Evolutionary conservation across 2,888 invertebrate species (phyloP).

Genomic region (Strigamia maritima): DNA sequence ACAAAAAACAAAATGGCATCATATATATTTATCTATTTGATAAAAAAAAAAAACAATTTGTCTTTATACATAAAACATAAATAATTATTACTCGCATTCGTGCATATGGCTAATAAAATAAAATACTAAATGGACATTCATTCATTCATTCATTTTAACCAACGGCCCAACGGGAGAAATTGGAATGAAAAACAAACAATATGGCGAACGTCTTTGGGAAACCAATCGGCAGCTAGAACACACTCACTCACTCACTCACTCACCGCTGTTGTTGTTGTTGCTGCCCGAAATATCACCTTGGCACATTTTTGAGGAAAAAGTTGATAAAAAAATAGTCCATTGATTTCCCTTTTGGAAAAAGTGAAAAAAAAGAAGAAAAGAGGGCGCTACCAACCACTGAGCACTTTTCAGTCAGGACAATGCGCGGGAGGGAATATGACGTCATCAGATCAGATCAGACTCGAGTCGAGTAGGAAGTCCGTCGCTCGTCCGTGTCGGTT

Average conservation of each 20-base stretch:
- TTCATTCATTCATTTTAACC: too few species aligned
- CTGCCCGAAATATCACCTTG: background rate
- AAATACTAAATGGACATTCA: background rate
- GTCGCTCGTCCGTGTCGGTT: conserved; percentile 44
- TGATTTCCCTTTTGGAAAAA: background rate
- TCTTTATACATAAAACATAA: conserved; percentile 8
- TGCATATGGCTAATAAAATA: background rate
- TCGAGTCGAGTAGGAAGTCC: conserved; percentile 24
- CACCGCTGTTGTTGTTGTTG: too few species aligned
- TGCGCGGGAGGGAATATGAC: background rate
- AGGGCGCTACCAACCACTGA: background rate
- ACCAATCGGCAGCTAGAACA: background rate
- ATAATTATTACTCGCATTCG: background rate
- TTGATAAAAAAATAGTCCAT: conserved; percentile 8
- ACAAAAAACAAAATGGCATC: background rate
- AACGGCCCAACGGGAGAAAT: background rate
- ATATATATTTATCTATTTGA: background rate
- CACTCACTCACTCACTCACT: too few species aligned
- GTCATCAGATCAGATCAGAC: background rate
- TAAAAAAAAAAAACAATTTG: background rate
- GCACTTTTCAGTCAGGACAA: background rate
- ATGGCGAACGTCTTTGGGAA: background rate
- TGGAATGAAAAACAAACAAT: background rate
- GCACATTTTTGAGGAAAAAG: conserved; percentile 25
- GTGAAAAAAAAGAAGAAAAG: background rate